Conservation (phyloP, 2,113 vertebrate genomes). For the Cinclus mexicanus region DNA sequence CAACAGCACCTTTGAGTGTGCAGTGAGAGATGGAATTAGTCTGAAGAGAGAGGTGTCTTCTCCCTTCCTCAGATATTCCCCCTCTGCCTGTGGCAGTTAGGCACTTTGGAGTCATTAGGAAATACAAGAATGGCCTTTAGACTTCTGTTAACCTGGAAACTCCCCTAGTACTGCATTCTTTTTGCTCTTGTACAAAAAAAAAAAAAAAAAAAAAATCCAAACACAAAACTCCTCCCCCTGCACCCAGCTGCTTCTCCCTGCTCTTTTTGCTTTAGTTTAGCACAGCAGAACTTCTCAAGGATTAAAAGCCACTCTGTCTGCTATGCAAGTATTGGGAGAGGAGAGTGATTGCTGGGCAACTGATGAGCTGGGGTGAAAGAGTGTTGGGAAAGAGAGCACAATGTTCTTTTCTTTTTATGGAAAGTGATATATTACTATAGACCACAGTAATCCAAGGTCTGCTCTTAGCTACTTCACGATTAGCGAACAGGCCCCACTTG, state of each 20-base stretch:
- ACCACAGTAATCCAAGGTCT: slow-evolving; percentile 56
- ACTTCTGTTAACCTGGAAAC: not conserved
- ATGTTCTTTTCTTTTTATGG: slow-evolving; percentile 68
- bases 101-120: not conserved
- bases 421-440: slow-evolving; percentile 61
- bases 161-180: not conserved
- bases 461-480: slow-evolving; percentile 37
- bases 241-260: not conserved
- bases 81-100: not conserved
- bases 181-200: not conserved
- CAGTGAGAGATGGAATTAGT: not conserved
- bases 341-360: slow-evolving; percentile 45
- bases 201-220: not conserved
- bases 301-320: not conserved
- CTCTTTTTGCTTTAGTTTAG: not conserved
- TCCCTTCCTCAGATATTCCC: not conserved
- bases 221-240: not conserved
- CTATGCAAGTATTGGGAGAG: slow-evolving; percentile 22
- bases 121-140: not conserved
- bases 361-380: slow-evolving; percentile 53
- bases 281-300: not conserved
- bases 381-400: slow-evolving; percentile 55
- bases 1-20: not conserved
- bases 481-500: slow-evolving; percentile 47
- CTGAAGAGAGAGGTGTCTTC: not conserved